A percentile compares a stretch with the other conserved stretches of the same genome.
Conservation (phyloP, 2,113 vertebrate genomes). For the Corythornis cristatus region DNA sequence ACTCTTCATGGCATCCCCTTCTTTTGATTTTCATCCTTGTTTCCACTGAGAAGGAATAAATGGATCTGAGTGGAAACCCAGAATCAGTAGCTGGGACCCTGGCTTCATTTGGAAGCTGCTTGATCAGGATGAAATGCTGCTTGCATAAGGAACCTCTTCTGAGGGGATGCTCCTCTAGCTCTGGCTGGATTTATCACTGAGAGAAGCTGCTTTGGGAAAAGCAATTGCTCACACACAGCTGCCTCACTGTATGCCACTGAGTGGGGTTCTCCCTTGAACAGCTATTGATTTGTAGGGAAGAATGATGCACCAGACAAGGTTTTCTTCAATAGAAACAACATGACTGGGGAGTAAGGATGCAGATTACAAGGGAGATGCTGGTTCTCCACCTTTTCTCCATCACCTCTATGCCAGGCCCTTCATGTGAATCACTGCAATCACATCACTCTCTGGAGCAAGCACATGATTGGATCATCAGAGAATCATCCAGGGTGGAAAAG, state of each 20-base stretch:
- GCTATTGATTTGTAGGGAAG: conserved; percentile 54
- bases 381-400: neutral
- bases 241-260: conserved; percentile 1
- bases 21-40: neutral
- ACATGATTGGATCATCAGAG: no score
- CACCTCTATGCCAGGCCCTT: neutral
- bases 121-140: neutral
- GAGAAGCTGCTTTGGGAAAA: conserved; percentile 37
- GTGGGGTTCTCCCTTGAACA: conserved; percentile 21
- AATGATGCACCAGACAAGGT: conserved; percentile 20
- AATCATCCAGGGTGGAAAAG: no score
- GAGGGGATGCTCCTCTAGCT: neutral
- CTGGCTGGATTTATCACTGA: conserved; percentile 14
- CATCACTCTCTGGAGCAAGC: neutral
- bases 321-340: conserved; percentile 46
- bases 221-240: conserved; percentile 36
- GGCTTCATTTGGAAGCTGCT: neutral
- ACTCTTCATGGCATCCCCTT: neutral
- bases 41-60: neutral
- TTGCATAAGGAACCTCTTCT: neutral
- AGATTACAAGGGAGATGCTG: neutral
- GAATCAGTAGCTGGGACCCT: neutral
- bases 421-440: neutral
- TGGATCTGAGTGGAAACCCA: neutral
- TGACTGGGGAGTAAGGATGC: neutral